Base-by-base conservation (phyloP, 2,797 vertebrate species). In the Notolabrus celidotus region DNA sequence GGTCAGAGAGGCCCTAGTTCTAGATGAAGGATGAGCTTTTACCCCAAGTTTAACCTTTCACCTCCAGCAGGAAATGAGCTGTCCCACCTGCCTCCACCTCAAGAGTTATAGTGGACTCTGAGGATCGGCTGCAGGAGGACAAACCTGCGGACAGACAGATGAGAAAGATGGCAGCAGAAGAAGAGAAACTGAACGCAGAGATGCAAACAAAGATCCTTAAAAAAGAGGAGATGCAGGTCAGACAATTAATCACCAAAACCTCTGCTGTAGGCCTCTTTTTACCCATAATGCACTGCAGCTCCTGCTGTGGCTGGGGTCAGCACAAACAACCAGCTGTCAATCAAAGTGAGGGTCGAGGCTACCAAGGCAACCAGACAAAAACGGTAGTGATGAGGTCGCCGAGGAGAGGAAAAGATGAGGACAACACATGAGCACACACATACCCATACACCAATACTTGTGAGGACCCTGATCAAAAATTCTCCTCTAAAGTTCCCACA, bases 61-160 rank as follows among this genome's bases (percentile, higher is more conserved):
- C 58, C 54, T 42, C 8, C 42, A 39, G n/a, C 74, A 77, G 77
- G 77, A 83, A 77, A 52, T 19, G 49, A 74, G 15, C n/a, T 41
- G 54, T 71, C 70, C 50, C 65, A 33, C 33, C 45, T 51, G 66
- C 56, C 64, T 22, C 46, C 43, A 49, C n/a, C 22, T 29, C 50
- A 50, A 68, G 72, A 76, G 47, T 76, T 62, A 51, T 7, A 15
- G 79, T 11, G 11, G 50, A 15, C 43, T 27, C 60, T 0, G 27
- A 63, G 27, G 55, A 43, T 68, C 69, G 11, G 49, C 42, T 49
- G 63, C 34, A 14, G 31, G n/a, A n/a, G n/a, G n/a, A 6, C 29
- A 7, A 29, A 31, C 6, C 6, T 38, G 36, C 38, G 36, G 36
- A 19, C 10, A 51, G 11, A 10, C 9, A 50, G 25, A 10, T n/a